These are phyloP conservation scores for Lordiphosa stackelbergi DNA, from an alignment of 1,140 invertebrate genomes.

Conservation along the genomic window DNA sequence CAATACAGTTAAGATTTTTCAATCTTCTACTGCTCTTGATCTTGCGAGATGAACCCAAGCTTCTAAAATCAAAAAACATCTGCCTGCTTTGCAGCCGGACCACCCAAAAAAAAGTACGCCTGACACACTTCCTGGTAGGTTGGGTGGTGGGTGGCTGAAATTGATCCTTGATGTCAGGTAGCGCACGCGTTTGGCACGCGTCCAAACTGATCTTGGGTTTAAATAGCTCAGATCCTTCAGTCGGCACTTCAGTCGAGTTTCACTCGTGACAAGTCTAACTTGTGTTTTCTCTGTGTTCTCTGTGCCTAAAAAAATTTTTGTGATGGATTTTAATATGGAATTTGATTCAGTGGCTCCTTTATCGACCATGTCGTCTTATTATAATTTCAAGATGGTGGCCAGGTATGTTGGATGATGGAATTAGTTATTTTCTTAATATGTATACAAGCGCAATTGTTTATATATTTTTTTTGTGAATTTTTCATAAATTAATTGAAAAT, in stretches of 20 bases:
- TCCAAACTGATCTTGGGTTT: constrained; percentile 31
- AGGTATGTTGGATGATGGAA: constrained; percentile 56
- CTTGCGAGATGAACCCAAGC: constrained; percentile 23
- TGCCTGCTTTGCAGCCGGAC: constrained; percentile 48
- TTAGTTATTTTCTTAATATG: neutral
- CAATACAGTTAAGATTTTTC: no score
- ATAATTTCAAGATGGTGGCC: constrained; percentile 53
- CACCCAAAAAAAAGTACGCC: constrained; percentile 60
- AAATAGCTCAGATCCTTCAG: constrained; percentile 38
- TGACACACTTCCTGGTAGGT: constrained; percentile 59
- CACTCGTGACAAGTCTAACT: constrained; percentile 68
- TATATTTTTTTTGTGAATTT: constrained; percentile 9
- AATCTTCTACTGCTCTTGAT: no score
- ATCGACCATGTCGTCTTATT: constrained; percentile 61
- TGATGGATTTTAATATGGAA: constrained; percentile 44
- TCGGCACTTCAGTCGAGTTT: constrained; percentile 55
- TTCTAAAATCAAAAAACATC: constrained; percentile 60
- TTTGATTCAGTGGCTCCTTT: constrained; percentile 50
- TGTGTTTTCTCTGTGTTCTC: constrained; percentile 44
- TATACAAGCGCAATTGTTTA: constrained; percentile 33
- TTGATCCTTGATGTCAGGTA: constrained; percentile 34
- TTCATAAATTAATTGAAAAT: neutral
- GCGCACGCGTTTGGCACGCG: constrained; percentile 65
- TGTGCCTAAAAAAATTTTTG: constrained; percentile 39
- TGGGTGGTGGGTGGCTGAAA: constrained; percentile 18